phyloP scores from a whole-genome alignment of 2,797 vertebrate genomes.

The Pseudotriccus pelzelni region DNA sequence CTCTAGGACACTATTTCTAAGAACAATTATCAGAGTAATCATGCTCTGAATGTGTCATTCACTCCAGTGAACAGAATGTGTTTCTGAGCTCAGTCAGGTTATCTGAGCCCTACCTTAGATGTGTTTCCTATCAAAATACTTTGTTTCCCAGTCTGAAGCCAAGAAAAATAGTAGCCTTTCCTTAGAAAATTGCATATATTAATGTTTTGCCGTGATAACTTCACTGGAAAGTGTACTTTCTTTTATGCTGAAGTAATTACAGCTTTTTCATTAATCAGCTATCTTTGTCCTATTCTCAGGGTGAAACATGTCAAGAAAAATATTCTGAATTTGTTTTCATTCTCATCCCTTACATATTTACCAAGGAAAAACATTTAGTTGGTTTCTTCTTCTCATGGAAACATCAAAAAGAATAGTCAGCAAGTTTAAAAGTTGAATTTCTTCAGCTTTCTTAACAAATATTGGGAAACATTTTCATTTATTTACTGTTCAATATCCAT shows the following conservation, averaged over 20 bases:
- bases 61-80: fast-evolving
- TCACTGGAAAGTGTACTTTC: background rate
- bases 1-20: background rate
- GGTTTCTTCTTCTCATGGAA: background rate
- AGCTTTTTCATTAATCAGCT: background rate
- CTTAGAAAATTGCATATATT: background rate
- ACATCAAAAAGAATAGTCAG: background rate
- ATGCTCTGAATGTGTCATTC: background rate
- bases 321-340: background rate
- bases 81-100: background rate
- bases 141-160: background rate
- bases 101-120: background rate
- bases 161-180: background rate
- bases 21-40: background rate
- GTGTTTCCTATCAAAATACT: background rate
- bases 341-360: background rate
- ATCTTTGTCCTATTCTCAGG: background rate
- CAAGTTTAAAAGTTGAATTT: background rate
- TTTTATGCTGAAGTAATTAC: background rate
- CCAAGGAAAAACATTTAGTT: background rate
- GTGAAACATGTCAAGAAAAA: background rate
- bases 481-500: background rate
- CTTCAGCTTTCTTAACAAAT: background rate
- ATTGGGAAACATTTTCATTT: background rate
- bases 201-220: background rate